A percentile compares a stretch with the other conserved stretches of the same genome.
Conservation (phyloP, 2,888 invertebrate species). For the Choristoneura rosaceana region DNA sequence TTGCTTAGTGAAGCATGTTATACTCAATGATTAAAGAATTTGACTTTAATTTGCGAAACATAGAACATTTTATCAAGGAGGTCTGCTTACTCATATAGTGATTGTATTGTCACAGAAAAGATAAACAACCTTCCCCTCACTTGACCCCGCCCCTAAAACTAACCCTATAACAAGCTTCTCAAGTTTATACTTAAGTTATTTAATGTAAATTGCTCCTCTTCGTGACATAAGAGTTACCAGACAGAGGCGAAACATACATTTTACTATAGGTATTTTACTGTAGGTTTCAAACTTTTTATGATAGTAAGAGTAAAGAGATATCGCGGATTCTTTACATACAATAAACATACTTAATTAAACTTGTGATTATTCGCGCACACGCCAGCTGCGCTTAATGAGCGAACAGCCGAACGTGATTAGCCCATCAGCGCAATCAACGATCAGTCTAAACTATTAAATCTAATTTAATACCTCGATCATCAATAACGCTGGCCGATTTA, state of each 20-base stretch:
- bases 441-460: conserved; percentile 35
- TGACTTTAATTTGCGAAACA: neutral
- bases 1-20: neutral
- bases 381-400: conserved; percentile 21
- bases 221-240: no score
- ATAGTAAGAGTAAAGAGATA: neutral
- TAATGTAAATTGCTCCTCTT: no score
- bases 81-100: neutral
- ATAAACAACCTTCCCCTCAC: no score
- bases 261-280: no score
- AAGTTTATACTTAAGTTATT: no score
- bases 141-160: no score
- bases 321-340: neutral
- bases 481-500: conserved; percentile 3
- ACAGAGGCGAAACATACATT: no score
- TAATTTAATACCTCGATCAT: conserved; percentile 28
- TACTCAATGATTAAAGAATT: neutral
- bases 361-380: conserved; percentile 8
- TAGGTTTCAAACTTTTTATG: neutral
- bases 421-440: conserved; percentile 28
- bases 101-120: no score
- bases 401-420: conserved; percentile 33
- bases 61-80: neutral
- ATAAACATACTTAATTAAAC: conserved; percentile 3
- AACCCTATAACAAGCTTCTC: no score